Percentiles rank a stretch among this genome's conserved stretches.
These are phyloP conservation scores for Homarus gammarus DNA, from an alignment of 2,888 invertebrate species.

Conservation along the genomic window DNA sequence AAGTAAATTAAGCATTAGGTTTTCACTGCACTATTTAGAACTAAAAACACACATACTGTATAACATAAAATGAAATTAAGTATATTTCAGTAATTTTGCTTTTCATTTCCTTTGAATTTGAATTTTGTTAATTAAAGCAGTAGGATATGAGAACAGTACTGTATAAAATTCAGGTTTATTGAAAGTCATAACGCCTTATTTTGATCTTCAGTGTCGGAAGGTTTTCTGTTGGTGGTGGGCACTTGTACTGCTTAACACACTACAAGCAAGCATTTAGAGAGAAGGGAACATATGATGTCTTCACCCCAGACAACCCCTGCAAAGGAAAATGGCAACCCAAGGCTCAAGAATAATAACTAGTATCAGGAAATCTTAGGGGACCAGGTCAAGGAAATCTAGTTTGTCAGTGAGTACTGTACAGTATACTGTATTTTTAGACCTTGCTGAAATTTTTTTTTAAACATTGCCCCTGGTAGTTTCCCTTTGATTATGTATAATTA, in stretches of 20 bases:
- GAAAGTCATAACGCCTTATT: not conserved
- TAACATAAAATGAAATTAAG: no score
- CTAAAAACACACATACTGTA: no score
- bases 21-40: no score
- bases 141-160: no score
- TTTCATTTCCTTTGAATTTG: slow-evolving; percentile 2
- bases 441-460: not conserved
- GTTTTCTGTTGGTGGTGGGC: slow-evolving; percentile 86
- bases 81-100: no score
- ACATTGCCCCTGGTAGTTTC: not conserved
- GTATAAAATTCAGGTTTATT: not conserved
- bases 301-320: slow-evolving; percentile 65
- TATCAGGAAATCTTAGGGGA: not conserved
- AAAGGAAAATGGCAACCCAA: slow-evolving; percentile 71
- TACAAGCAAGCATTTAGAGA: slow-evolving; percentile 87
- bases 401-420: not conserved
- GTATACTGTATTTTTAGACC: not conserved
- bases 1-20: no score
- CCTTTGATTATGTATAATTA: not conserved
- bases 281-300: slow-evolving; percentile 85
- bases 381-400: not conserved
- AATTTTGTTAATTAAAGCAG: not conserved
- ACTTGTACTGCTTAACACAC: slow-evolving; percentile 86
- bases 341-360: slow-evolving; percentile 39
- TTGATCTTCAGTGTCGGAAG: slow-evolving; percentile 84